Evolutionary conservation across 1,140 invertebrate genomes (phyloP), one percentile per base, ranked within the genome.

Genomic region (Lepidurus couesii): DNA sequence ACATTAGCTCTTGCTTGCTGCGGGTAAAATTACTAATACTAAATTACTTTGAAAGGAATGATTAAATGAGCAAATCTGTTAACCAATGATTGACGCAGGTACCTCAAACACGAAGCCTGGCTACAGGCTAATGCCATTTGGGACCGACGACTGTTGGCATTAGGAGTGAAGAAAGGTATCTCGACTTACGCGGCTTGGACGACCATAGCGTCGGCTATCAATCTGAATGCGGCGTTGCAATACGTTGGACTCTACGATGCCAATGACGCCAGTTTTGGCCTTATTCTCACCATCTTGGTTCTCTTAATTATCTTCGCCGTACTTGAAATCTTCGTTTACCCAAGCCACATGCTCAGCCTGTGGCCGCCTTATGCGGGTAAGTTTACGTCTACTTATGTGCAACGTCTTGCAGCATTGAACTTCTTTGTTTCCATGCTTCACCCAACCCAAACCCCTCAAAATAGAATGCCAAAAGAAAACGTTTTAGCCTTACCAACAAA

Each of bases 151-250:
- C 13, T 78, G 24, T 74, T 74, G 73, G 75, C 26, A 10, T 44
- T 78, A 6, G 24, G 74, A 9, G 26, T 78, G 9, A 73, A 78
- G n/a, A 78, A 78, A 34, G 78, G 78, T 34, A 73, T 78, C 34
- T 42, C 65, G 21, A 16, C 75, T 10, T 78, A 78, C 73, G 16
- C 78, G 21, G 75, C 78, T 8, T 78, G 78, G 78, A 78, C 78
- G 34, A 16, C 78, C 7, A 42, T 78, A 9, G 78, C 78, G 10
- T 78, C 78, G n/a, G 75, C 47, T 26, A 76, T 79, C 21, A 79
- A 79, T 75, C 74, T 79, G 21, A 75, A 74, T 44, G 75, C 75
- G 21, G 78, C 78, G 24, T 74, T 79, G 44, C 78, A 79, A 75
- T 75, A 79, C 42, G 74, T 75, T 16, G 78, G 78, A n/a, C 21